Percentiles rank a stretch among this genome's conserved stretches.
These are phyloP conservation scores for Channa argus DNA, from an alignment of 2,113 vertebrate genomes.

Conservation along the genomic window DNA sequence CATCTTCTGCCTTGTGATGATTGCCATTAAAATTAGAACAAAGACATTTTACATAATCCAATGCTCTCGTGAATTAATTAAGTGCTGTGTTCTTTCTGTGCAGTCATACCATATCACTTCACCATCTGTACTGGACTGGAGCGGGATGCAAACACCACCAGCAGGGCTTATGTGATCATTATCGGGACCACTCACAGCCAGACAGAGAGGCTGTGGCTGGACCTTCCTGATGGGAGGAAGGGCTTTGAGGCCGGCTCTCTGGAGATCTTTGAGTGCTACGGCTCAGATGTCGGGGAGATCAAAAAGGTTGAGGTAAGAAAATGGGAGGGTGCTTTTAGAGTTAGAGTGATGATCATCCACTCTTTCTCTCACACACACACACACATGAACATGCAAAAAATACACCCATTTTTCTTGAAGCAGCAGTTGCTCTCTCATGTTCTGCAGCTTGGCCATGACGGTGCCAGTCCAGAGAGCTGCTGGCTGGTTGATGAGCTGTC, in stretches of 20 bases:
- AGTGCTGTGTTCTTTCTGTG: slow-evolving; percentile 18
- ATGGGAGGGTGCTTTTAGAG: background rate
- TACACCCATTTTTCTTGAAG: slow-evolving; percentile 17
- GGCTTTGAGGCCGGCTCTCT: slow-evolving; percentile 89
- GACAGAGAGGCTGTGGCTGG: slow-evolving; percentile 91
- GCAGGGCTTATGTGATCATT: slow-evolving; percentile 91
- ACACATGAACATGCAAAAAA: slow-evolving; percentile 23
- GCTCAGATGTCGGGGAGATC: slow-evolving; percentile 90
- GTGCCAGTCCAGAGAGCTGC: slow-evolving; percentile 95
- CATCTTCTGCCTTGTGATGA: background rate
- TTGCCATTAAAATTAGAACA: slow-evolving; percentile 14
- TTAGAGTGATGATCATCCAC: background rate
- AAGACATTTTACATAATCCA: slow-evolving; percentile 21
- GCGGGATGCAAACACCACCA: slow-evolving; percentile 89
- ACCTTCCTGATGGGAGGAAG: slow-evolving; percentile 84
- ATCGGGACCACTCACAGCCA: slow-evolving; percentile 84
- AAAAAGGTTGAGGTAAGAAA: slow-evolving; percentile 93
- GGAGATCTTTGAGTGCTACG: slow-evolving; percentile 89
- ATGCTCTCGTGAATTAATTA: slow-evolving; percentile 17
- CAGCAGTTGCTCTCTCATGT: slow-evolving; percentile 40
- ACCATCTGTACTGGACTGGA: slow-evolving; percentile 89
- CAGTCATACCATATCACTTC: slow-evolving; percentile 95
- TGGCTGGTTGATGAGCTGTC: slow-evolving; percentile 94
- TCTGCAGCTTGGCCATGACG: slow-evolving; percentile 93
- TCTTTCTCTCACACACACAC: background rate